Percentiles rank a stretch among this genome's conserved stretches.
phyloP scores from a whole-genome alignment of 1,140 invertebrate genomes.

The Tribolium madens region DNA sequence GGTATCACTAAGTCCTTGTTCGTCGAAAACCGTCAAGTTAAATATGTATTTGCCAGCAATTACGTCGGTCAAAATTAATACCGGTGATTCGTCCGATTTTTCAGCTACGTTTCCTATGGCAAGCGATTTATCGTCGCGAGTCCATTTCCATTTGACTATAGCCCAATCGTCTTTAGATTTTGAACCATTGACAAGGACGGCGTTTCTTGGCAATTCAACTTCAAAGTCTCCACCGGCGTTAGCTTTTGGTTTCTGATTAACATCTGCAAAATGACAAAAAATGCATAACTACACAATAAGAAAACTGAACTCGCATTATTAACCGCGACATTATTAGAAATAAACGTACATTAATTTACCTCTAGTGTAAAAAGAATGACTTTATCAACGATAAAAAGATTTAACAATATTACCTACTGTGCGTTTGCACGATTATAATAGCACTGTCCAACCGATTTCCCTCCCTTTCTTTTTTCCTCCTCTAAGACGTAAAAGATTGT shows the following conservation, averaged over 20 bases:
- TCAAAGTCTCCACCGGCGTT: conserved; percentile 88
- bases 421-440: too few relatives aligned
- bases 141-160: conserved; percentile 89
- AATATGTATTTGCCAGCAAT: conserved; percentile 91
- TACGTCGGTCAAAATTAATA: conserved; percentile 87
- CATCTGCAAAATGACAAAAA: conserved; percentile 72
- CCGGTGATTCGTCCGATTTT: conserved; percentile 77
- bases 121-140: conserved; percentile 81
- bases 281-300: conserved; percentile 30
- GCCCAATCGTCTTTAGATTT: conserved; percentile 88
- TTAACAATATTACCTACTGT: too few relatives aligned
- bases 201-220: conserved; percentile 79
- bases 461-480: too few relatives aligned
- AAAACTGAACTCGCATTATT: too few relatives aligned
- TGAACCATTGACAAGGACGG: conserved; percentile 87
- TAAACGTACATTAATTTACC: too few relatives aligned
- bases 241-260: conserved; percentile 89
- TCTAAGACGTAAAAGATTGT: too few relatives aligned
- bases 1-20: conserved; percentile 83
- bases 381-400: too few relatives aligned
- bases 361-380: too few relatives aligned
- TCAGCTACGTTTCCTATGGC: conserved; percentile 86
- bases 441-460: too few relatives aligned
- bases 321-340: too few relatives aligned
- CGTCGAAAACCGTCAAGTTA: conserved; percentile 88